Evolutionary conservation across 2,113 vertebrate genomes (phyloP), one percentile per base, ranked within the genome.

Genomic region (Aphyosemion australe): DNA sequence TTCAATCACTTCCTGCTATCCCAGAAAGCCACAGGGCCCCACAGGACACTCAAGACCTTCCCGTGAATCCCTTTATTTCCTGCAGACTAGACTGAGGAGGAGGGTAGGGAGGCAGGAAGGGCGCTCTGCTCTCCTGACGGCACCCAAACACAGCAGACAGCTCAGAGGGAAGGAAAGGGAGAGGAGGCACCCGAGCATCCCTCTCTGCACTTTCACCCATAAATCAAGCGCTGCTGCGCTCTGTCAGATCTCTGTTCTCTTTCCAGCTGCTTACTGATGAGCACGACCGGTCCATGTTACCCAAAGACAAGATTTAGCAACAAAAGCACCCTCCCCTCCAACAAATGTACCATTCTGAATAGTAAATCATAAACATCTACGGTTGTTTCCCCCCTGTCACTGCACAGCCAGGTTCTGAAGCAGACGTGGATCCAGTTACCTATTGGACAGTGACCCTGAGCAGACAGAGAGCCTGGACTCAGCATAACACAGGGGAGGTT

Each of bases 1-100:
- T 65, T 66, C 69, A 70, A 56, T 84, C 84, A 76, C 84, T 84
- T 87, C 86, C 87, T 88, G 79, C 68, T 54, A 79, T 78, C 75
- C 58, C 74, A 75, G 61, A 75, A 76, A 80, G 58, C 84, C 76
- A 74, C 86, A 65, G 78, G 76, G 76, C 80, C 80, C 84, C 78
- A 57, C 41, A 72, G 73, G 85, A 81, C 74, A 74, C 73, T 59
- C 10, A 34, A 86, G 73, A 73, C 64, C 71, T 84, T 80, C 58
- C 72, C 62, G 26, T 49, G 57, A 75, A 86, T 87, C 85, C 80
- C 65, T 85, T 85, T 85, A 88, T 87, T 88, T 89, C 84, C 87
- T 87, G 74, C 84, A 84, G 79, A 90, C 83, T 76, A 84, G 74
- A 85, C 79, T 76, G 54, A 16, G 53, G 64, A 47, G 65, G 72